These are phyloP conservation scores for Dendronephthya gigantea DNA, from an alignment of 64 coral and sea anemone species.

Conservation along the genomic window DNA sequence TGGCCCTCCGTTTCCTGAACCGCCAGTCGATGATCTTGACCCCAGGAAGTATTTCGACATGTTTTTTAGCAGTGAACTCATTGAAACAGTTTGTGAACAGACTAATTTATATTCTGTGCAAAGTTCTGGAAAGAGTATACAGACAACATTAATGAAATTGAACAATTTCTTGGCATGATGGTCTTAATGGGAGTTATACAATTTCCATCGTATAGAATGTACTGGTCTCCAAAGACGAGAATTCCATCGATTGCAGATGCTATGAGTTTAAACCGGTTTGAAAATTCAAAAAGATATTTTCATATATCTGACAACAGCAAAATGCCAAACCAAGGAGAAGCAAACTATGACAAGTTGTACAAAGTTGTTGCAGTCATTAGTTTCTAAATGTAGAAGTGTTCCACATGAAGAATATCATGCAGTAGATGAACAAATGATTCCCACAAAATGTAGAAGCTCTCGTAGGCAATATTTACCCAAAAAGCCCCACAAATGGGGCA, in stretches of 20 bases:
- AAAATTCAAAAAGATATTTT: not conserved
- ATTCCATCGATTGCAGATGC: not conserved
- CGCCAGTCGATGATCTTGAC: not conserved
- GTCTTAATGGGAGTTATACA: not conserved
- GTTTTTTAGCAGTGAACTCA: not conserved
- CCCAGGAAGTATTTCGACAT: not conserved
- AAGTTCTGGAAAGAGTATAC: not conserved
- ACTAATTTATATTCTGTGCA: not conserved
- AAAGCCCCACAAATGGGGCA: not conserved
- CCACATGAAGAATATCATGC: conserved; percentile 18
- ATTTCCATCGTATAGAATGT: not conserved
- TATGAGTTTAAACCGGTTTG: not conserved
- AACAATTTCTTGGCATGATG: not conserved
- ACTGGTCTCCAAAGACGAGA: not conserved
- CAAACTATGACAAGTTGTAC: not conserved
- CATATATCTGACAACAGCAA: not conserved
- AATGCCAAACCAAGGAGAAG: not conserved
- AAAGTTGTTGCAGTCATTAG: conserved; percentile 19
- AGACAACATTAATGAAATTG: not conserved
- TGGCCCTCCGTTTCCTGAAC: not conserved
- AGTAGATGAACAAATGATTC: conserved; percentile 27
- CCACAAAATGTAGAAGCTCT: not conserved
- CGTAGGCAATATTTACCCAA: conserved; percentile 25
- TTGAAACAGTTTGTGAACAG: not conserved
- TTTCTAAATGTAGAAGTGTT: conserved; percentile 14